A percentile compares a stretch with the other conserved stretches of the same genome.
These are phyloP conservation scores for Calidris pugnax DNA, from an alignment of 2,113 vertebrate genomes.

Conservation along the genomic window DNA sequence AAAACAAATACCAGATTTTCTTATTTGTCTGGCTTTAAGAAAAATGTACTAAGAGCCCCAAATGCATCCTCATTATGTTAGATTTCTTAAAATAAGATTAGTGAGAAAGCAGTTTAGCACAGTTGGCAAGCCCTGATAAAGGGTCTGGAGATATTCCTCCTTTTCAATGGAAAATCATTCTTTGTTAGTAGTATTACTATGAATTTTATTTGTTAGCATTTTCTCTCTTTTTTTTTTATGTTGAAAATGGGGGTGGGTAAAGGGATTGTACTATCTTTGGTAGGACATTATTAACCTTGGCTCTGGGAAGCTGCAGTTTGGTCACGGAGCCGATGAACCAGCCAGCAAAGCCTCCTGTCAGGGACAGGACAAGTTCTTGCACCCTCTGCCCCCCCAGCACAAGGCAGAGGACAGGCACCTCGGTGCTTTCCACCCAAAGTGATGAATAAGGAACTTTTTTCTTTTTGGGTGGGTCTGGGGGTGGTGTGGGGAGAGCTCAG, in stretches of 20 bases:
- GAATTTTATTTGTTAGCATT: background rate
- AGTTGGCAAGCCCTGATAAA: background rate
- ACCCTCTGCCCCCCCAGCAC: no score
- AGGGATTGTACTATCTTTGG: background rate
- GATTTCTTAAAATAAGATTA: background rate
- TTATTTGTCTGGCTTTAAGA: background rate
- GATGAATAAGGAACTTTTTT: background rate
- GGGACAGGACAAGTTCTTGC: background rate
- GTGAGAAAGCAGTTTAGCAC: background rate
- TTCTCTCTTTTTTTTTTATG: background rate
- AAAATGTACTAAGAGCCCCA: background rate
- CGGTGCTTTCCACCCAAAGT: background rate
- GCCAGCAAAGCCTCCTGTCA: background rate
- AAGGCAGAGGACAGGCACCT: background rate
- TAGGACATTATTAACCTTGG: background rate
- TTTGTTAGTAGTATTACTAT: background rate
- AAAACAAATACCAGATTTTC: background rate
- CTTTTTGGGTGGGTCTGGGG: background rate
- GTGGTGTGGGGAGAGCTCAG: background rate
- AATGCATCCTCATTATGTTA: background rate
- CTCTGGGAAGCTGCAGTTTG: background rate
- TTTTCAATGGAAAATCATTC: background rate
- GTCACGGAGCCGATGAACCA: background rate
- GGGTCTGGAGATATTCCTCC: background rate
- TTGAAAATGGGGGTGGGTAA: background rate